Conservation (phyloP, 2,797 vertebrate species). For the Phrynocephalus forsythii region DNA sequence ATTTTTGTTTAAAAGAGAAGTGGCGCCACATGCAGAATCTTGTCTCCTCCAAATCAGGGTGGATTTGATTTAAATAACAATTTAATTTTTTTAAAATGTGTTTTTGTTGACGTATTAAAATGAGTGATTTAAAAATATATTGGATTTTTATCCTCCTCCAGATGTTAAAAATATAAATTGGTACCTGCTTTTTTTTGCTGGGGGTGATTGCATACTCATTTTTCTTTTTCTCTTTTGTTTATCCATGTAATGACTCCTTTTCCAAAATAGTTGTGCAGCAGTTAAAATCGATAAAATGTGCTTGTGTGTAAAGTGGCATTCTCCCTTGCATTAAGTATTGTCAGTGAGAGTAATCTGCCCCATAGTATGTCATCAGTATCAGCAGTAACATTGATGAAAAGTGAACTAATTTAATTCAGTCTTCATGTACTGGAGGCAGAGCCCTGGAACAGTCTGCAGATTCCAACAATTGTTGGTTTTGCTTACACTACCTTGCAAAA, state of each 20-base stretch:
- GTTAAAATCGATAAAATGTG: background rate
- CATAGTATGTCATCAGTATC: background rate
- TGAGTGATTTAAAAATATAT: too few relatives aligned
- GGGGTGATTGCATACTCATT: background rate
- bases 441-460: background rate
- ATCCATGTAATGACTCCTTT: background rate
- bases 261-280: background rate
- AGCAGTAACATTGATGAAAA: background rate
- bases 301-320: background rate
- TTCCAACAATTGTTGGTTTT: background rate
- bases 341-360: background rate
- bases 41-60: too few relatives aligned
- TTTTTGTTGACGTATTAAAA: too few relatives aligned
- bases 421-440: background rate
- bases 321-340: background rate
- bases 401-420: background rate
- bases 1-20: too few relatives aligned
- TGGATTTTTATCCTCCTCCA: too few relatives aligned
- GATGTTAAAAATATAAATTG: too few relatives aligned
- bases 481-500: background rate
- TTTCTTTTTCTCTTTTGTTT: background rate
- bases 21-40: too few relatives aligned
- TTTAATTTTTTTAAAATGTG: too few relatives aligned
- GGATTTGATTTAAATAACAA: too few relatives aligned
- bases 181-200: background rate